Evolutionary conservation across 2,888 invertebrate genomes (phyloP), one percentile per base, ranked within the genome.

Genomic region (Nomada lathburiana): DNA sequence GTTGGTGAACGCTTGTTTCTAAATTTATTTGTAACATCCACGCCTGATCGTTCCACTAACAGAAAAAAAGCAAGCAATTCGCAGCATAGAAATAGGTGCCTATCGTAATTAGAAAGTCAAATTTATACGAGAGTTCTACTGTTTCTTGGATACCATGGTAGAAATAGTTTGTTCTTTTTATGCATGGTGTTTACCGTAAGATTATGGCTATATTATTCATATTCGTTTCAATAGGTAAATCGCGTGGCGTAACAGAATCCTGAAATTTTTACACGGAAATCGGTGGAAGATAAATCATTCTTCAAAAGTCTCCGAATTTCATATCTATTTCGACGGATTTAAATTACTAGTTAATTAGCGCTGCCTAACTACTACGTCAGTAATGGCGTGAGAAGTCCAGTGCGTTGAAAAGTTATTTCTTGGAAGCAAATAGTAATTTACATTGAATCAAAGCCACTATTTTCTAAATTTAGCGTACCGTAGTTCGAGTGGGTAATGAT

Each of bases 61-160:
- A n/a, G 13, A 26, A n/a, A 69, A 26, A n/a, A 59, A 69, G 69
- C 36, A 67, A 71, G 64, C 59, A 36, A 65, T 59, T 65, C 26
- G 10, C 53, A 23, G 20, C 26, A 65, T 23, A 52, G 70, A 62
- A 67, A 80, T 71, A 42, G 50, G 20, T 67, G 26, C n/a, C 62
- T 50, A 53, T 50, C 16, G 44, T 71, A 76, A 71, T 80, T 76
- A 76, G 67, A 71, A 76, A 80, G 76, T 71, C 76, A 76, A 76
- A 80, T 80, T 53, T 64, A 57, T 71, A 23, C 42, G 55, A 67
- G 29, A 26, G 42, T 44, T 60, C 55, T 42, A 16, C 20, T 63
- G 20, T 18, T 62, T 53, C 44, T 53, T 63, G 52, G 42, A 20
- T n/a, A 29, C 36, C 62, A n/a, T 7, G 7, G 53, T 13, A 53